Base-by-base conservation (phyloP, 2,888 invertebrate genomes). In the Heliconius erato region DNA sequence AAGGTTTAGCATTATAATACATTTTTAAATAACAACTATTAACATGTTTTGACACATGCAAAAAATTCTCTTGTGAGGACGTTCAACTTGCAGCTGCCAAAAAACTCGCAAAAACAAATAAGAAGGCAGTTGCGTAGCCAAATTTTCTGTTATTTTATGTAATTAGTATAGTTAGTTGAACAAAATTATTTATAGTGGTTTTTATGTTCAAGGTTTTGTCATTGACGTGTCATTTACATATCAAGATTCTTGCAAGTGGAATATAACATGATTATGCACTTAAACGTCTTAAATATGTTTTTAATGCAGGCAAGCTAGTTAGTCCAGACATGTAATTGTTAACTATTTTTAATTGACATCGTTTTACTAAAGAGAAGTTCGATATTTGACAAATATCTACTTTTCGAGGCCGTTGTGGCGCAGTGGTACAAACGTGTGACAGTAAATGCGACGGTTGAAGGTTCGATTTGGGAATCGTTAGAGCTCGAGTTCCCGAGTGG, bases 171-270 rank as follows among this genome's bases (percentile, higher is more conserved):
- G 40, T 71, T 71, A n/a, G n/a, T 14, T n/a, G 14, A n/a, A 19
- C 3, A 28, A 32, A 4, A 59, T 26, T 19, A 54, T 19, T 0
- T 54, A 54, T 54, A 54, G 12, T 74, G 1, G 26, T 12, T 14
- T 28, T 23, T 54, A 59, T 40, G 28, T 23, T 74, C 59, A 74
- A 32, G 74, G 74, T 74, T 32, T 23, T 54, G 23, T 74, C 54
- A 32, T 54, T 54, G 54, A 54, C 54, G 28, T 23, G 54, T 32
- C 32, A 54, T 74, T 74, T 74, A 26, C 28, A 59, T 54, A 32
- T 74, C 32, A 32, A 74, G 74, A 59, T 28, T 23, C 23, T 74
- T 32, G 32, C 54, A 59, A 54, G 54, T 49, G 54, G 26, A 44
- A 72, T 44, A 44, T 44, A 14, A 26, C 5, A 26, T 49, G 26